These are phyloP conservation scores for Galleria mellonella DNA, from an alignment of 1,140 invertebrate species.

Conservation along the genomic window DNA sequence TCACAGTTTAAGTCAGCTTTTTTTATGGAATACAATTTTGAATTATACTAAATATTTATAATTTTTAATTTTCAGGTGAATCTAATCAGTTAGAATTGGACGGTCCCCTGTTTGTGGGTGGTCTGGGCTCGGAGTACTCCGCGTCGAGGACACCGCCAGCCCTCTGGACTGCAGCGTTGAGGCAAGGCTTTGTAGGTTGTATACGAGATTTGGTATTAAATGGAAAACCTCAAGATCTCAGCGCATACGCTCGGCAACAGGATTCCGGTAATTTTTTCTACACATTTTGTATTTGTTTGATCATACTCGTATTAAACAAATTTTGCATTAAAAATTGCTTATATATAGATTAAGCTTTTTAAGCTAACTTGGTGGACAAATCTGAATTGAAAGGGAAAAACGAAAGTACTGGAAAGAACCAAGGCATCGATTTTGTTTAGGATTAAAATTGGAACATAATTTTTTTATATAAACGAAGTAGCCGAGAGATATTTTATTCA, in stretches of 20 bases:
- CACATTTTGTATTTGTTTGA: too few species aligned
- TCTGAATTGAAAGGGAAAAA: too few species aligned
- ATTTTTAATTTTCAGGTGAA: conserved; percentile 77
- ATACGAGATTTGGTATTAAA: conserved; percentile 95
- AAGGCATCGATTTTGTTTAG: too few species aligned
- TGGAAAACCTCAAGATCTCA: conserved; percentile 93
- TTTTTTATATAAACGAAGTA: too few species aligned
- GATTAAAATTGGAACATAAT: too few species aligned
- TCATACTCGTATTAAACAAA: too few species aligned
- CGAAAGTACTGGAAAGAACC: too few species aligned
- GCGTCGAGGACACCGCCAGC: conserved; percentile 86
- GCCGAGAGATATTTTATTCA: too few species aligned
- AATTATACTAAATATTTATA: background rate
- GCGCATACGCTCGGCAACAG: conserved; percentile 90
- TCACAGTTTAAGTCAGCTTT: too few species aligned
- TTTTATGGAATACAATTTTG: background rate
- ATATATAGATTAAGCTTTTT: too few species aligned
- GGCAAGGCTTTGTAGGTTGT: conserved; percentile 96
- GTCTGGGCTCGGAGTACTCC: conserved; percentile 84
- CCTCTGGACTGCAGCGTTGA: conserved; percentile 92
- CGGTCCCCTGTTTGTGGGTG: conserved; percentile 92
- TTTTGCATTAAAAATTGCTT: too few species aligned
- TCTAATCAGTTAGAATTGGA: conserved; percentile 91
- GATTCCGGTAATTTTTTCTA: conserved; percentile 81
- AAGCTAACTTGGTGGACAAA: too few species aligned